A percentile compares a stretch with the other conserved stretches of the same genome.
phyloP scores from a whole-genome alignment of 2,888 invertebrate species.

The Perizoma flavofasciatum region DNA sequence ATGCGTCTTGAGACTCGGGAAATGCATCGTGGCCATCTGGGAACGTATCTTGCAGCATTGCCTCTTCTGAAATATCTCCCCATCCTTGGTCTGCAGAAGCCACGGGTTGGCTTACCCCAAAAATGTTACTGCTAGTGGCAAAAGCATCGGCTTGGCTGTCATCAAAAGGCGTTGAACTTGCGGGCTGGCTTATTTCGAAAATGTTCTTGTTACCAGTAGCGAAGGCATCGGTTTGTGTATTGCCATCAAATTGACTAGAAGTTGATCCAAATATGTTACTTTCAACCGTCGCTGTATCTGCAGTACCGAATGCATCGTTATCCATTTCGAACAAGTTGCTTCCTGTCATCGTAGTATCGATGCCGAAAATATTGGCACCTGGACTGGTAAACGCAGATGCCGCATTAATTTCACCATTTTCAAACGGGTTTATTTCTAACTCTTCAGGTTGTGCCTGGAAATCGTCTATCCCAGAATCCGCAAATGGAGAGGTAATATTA shows the following conservation, averaged over 20 bases:
- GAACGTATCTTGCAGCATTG: slow-evolving; percentile 61
- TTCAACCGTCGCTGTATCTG: slow-evolving; percentile 29
- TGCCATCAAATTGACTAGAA: slow-evolving; percentile 38
- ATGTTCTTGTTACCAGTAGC: slow-evolving; percentile 32
- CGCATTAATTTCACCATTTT: slow-evolving; percentile 44
- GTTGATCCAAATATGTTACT: slow-evolving; percentile 46
- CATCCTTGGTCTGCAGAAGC: slow-evolving; percentile 54
- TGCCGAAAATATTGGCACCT: slow-evolving; percentile 51
- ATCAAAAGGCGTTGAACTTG: slow-evolving; percentile 33
- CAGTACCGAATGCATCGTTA: slow-evolving; percentile 37
- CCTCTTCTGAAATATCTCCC: slow-evolving; percentile 57
- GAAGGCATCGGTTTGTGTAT: slow-evolving; percentile 34
- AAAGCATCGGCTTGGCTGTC: slow-evolving; percentile 29
- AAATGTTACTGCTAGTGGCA: slow-evolving; percentile 32
- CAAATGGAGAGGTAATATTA: slow-evolving; percentile 63
- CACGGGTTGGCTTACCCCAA: slow-evolving; percentile 37
- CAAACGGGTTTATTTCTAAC: slow-evolving; percentile 70
- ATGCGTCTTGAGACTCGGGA: slow-evolving; percentile 78
- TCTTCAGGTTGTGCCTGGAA: slow-evolving; percentile 44
- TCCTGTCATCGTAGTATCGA: slow-evolving; percentile 44
- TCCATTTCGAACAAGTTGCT: slow-evolving; percentile 40
- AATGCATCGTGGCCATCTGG: slow-evolving; percentile 31
- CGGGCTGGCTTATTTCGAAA: slow-evolving; percentile 36
- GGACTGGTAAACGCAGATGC: slow-evolving; percentile 40
- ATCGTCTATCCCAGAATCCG: slow-evolving; percentile 48